phyloP scores from a whole-genome alignment of 2,797 vertebrate genomes.

The Urophycis tenuis region DNA sequence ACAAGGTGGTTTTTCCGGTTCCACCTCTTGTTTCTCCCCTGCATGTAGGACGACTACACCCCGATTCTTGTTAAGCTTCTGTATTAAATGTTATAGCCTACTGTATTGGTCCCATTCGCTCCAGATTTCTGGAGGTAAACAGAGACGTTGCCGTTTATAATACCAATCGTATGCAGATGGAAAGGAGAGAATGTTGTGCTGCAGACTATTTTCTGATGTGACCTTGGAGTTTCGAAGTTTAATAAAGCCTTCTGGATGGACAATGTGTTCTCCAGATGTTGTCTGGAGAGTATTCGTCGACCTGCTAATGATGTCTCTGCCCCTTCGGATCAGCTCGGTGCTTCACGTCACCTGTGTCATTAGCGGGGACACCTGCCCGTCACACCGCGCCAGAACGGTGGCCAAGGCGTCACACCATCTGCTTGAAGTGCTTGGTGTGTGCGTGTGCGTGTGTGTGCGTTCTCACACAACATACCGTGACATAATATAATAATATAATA shows the following conservation, averaged over 20 bases:
- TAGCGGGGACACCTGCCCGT: slow-evolving; percentile 47
- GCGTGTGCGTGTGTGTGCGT: background rate
- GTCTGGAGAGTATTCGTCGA: slow-evolving; percentile 53
- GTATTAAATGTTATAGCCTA: background rate
- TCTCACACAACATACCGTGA: background rate
- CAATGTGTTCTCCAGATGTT: slow-evolving; percentile 54
- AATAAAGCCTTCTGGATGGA: slow-evolving; percentile 35
- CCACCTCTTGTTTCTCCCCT: background rate
- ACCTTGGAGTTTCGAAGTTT: slow-evolving; percentile 24
- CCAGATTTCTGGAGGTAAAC: too few relatives aligned
- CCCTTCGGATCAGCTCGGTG: slow-evolving; percentile 32
- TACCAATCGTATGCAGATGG: background rate
- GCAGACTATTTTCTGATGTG: slow-evolving; percentile 7
- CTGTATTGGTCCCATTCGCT: background rate
- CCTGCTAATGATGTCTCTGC: slow-evolving; percentile 49
- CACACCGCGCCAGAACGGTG: slow-evolving; percentile 26
- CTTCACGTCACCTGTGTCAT: slow-evolving; percentile 39
- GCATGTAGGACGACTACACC: background rate
- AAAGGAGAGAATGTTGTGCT: background rate
- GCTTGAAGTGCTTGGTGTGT: slow-evolving; percentile 1
- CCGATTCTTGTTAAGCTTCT: background rate
- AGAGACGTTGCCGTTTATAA: background rate
- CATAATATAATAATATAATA: too few relatives aligned
- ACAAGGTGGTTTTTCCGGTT: background rate
- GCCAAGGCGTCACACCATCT: slow-evolving; percentile 10